Conservation (phyloP, 2,113 vertebrate genomes). For the Tympanuchus pallidicinctus region DNA sequence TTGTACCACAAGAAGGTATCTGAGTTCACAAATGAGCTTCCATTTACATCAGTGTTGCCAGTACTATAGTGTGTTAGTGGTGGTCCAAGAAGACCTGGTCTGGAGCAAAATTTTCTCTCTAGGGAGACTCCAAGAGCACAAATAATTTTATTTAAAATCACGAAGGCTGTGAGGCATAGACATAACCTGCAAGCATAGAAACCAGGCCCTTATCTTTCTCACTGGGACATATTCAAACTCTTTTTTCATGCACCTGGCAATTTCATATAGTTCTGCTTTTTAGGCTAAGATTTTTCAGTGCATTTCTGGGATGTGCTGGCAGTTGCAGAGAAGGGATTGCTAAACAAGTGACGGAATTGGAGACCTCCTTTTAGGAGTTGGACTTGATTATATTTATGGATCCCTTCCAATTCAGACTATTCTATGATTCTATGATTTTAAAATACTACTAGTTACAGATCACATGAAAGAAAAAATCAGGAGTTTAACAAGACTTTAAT, state of each 20-base stretch:
- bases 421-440: neutral
- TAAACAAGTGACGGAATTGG: neutral
- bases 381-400: too few species aligned
- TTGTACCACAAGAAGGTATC: neutral
- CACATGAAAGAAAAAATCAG: neutral
- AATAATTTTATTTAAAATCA: neutral
- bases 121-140: neutral
- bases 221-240: neutral
- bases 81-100: neutral
- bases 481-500: neutral
- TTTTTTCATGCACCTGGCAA: neutral
- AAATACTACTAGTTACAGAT: neutral
- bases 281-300: neutral
- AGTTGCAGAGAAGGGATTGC: neutral
- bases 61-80: neutral
- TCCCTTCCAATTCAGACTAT: too few species aligned
- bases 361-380: neutral
- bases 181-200: rapidly evolving
- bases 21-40: neutral
- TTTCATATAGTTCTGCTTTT: neutral
- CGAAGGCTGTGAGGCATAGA: neutral
- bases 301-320: neutral
- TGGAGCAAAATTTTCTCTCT: neutral
- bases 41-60: neutral
- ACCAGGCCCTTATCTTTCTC: neutral